A percentile compares a stretch with the other conserved stretches of the same genome.
phyloP scores from a whole-genome alignment of 2,113 vertebrate genomes.

The Pyxicephalus adspersus region DNA sequence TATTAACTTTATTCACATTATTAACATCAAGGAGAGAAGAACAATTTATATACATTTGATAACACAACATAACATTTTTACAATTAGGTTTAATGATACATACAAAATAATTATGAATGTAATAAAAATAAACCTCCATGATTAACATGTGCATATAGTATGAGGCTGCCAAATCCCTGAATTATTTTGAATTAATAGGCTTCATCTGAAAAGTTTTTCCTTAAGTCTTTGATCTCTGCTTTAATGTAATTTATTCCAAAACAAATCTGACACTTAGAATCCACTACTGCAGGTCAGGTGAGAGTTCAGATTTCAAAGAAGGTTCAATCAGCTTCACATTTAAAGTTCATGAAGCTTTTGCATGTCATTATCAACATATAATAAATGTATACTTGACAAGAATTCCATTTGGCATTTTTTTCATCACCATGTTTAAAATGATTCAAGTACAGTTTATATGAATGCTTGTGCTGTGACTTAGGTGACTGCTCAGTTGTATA shows the following conservation, averaged over 20 bases:
- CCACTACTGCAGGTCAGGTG: conserved; percentile 16
- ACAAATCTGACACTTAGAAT: conserved; percentile 22
- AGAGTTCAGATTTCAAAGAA: conserved; percentile 6
- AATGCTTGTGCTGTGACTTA: no score
- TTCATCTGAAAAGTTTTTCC: conserved; percentile 14
- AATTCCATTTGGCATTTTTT: no score
- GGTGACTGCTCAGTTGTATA: no score
- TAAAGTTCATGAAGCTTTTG: not conserved
- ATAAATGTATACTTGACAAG: no score
- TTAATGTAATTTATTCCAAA: conserved; percentile 14
- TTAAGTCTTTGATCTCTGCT: conserved; percentile 14
- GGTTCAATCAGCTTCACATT: not conserved
- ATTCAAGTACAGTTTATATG: no score
- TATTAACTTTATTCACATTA: not conserved
- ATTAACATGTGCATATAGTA: not conserved
- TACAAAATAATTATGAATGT: not conserved
- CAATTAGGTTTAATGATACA: conserved; percentile 7
- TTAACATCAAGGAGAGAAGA: not conserved
- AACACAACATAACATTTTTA: not conserved
- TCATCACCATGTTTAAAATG: no score
- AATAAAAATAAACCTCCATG: conserved; percentile 1
- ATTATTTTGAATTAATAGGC: conserved; percentile 6
- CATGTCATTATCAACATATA: no score
- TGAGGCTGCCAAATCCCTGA: not conserved
- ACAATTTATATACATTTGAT: not conserved